Base-by-base conservation (phyloP, 2,113 vertebrate species). In the Dryoscopus gambensis region DNA sequence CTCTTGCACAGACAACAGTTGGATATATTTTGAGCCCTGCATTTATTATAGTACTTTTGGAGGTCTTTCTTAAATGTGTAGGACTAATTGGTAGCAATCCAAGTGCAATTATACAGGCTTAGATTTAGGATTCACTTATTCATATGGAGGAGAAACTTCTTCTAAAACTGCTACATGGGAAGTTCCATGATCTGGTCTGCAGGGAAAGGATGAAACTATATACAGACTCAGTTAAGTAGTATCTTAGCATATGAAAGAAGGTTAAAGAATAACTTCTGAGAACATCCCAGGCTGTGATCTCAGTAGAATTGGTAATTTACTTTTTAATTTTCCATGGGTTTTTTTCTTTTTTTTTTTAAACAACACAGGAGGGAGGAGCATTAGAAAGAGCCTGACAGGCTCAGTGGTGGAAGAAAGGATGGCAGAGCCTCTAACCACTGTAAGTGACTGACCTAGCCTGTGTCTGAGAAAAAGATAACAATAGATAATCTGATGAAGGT, bases 401-500 rank as follows among this genome's bases (percentile, higher is more conserved):
- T 24, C 35, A 52, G 35, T 17, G 17, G 59, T 21, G 13, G 64
- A 87, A 67, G 35, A 80, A 86, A 44, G 27, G 39, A 60, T 49
- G 21, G 3, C 5, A 92, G 64, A 73, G 63, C 67, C 22, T 53
- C 74, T 74, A 56, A 35, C 31, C 28, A 25, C 33, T 39, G 23
- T 60, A 52, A 35, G 33, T 46, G 46, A 76, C 50, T 50, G 79
- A 95, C 85, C 77, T 92, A 93, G 76, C 44, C 47, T 77, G 31
- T 63, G n/a, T 47, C 89, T 68, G 35, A 97, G 55, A 63, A 87
- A 65, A 93, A 95, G 59, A 63, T 44, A 95, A 94, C 37, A 91
- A 53, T 22, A 62, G 3, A 77, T 49, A 95, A 84, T 64, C 39
- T 91, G 79, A 94, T 92, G 10, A 88, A 55, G 47, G 81, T 35